Evolutionary conservation across 2,888 invertebrate species (phyloP).

Genomic region (Isoperla grammatica): DNA sequence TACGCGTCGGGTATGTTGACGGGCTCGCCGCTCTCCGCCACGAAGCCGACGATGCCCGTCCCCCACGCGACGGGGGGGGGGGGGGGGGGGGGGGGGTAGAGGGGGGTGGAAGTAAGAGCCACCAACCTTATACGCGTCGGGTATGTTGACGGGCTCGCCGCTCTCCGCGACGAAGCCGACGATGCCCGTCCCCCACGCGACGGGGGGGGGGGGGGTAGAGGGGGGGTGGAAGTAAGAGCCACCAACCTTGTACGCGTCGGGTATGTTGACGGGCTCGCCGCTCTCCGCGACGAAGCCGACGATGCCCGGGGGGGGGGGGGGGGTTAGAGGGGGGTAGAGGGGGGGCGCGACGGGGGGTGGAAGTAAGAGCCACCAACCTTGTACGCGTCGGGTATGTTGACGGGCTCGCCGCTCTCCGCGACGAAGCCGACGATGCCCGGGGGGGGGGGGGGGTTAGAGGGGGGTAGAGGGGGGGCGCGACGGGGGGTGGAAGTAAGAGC

Average conservation of each 20-base stretch:
- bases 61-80: slow-evolving; percentile 98
- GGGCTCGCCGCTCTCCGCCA: slow-evolving; percentile 86
- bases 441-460: no score
- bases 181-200: slow-evolving; percentile 93
- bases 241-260: slow-evolving; percentile 88
- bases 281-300: slow-evolving; percentile 92
- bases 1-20: slow-evolving; percentile 96
- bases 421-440: slow-evolving; percentile 93
- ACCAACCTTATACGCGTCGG: slow-evolving; percentile 88
- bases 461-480: no score
- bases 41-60: slow-evolving; percentile 90
- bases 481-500: no score
- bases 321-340: no score
- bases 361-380: no score
- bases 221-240: no score
- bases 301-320: no score
- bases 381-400: slow-evolving; percentile 95
- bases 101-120: no score
- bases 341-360: no score
- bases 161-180: slow-evolving; percentile 92
- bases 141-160: slow-evolving; percentile 90
- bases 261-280: slow-evolving; percentile 90
- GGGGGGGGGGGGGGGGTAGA: no score
- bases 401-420: slow-evolving; percentile 85
- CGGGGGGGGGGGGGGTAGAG: no score